phyloP scores from a whole-genome alignment of 2,113 vertebrate genomes.

The Chaetorhynchus papuensis region DNA sequence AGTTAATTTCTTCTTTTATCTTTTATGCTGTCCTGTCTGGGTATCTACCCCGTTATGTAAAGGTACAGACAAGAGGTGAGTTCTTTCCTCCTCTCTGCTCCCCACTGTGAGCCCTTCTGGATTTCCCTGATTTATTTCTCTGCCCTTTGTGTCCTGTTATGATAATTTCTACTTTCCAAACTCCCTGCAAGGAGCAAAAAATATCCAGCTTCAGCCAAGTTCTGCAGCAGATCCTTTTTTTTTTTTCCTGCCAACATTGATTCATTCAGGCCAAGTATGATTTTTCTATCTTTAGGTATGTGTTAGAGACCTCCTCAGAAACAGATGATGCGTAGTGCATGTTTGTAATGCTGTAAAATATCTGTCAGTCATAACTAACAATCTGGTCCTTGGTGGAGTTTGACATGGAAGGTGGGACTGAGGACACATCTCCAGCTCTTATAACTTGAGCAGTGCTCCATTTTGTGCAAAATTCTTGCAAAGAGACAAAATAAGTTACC shows the following conservation, averaged over 20 bases:
- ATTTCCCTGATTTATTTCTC: not conserved
- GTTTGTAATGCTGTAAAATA: not conserved
- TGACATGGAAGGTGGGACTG: not conserved
- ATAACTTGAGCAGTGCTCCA: not conserved
- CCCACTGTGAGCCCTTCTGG: not conserved
- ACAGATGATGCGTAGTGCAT: not conserved
- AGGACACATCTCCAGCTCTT: not conserved
- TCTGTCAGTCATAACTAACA: not conserved
- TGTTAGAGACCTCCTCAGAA: not conserved
- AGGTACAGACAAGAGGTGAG: not conserved
- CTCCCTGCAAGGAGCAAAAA: not conserved
- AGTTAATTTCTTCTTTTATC: not conserved
- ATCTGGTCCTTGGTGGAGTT: not conserved
- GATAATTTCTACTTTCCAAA: not conserved
- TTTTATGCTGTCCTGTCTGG: not conserved
- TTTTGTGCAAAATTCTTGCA: not conserved
- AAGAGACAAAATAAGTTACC: not conserved
- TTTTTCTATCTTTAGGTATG: not conserved
- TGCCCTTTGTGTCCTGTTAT: not conserved
- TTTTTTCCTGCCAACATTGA: not conserved
- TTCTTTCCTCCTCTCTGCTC: not conserved
- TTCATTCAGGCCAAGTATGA: constrained; percentile 3
- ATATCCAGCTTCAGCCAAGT: not conserved
- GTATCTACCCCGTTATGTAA: not conserved
- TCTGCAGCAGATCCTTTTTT: not conserved